Evolutionary conservation across 1,140 invertebrate genomes (phyloP), one percentile per base, ranked within the genome.

Genomic region (Drosophila navojoa): DNA sequence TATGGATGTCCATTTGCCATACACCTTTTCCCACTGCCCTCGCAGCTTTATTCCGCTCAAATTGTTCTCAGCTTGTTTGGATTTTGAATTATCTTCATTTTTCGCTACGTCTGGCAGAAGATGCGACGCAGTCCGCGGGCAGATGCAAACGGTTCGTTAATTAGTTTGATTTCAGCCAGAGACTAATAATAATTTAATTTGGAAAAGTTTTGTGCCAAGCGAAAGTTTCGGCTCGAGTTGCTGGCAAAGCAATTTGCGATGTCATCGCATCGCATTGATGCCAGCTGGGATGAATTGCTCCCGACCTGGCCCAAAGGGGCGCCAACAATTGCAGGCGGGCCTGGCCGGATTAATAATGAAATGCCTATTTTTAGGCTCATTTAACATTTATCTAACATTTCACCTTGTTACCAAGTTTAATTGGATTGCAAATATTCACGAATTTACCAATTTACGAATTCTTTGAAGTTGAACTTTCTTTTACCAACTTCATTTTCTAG

Each of bases 131-230:
- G 35, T 38, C 5, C 40, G 25, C 5, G 10, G 29, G 67, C 63
- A 11, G 35, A 77, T 64, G 78, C 42, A 55, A 73, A 81, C 77
- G 77, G 76, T 47, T 15, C 58, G 69, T 66, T 85, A 80, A 85
- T 85, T 85, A 85, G 73, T 80, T 81, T 77, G 72, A 70, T 69
- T 69, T 61, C 50, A 66, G 27, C 57, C 16, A 59, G 25, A 47
- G 64, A 69, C 72, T 72, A 68, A 58, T 70, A 68, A 58, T 78
- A 71, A 84, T 81, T 81, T 42, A 76, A 75, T 81, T 82, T 40
- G 4, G 16, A 15, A 50, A 38, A 29, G 16, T 38, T 49, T 5
- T n/a, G 60, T 53, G 52, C 67, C 76, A 73, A 62, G 72, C 64
- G 69, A 76, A 84, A 84, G 76, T 74, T 85, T 84, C n/a, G 27